A percentile compares a stretch with the other conserved stretches of the same genome.
phyloP scores from a whole-genome alignment of 2,888 invertebrate species.

The Drosophila atroscutellata region DNA sequence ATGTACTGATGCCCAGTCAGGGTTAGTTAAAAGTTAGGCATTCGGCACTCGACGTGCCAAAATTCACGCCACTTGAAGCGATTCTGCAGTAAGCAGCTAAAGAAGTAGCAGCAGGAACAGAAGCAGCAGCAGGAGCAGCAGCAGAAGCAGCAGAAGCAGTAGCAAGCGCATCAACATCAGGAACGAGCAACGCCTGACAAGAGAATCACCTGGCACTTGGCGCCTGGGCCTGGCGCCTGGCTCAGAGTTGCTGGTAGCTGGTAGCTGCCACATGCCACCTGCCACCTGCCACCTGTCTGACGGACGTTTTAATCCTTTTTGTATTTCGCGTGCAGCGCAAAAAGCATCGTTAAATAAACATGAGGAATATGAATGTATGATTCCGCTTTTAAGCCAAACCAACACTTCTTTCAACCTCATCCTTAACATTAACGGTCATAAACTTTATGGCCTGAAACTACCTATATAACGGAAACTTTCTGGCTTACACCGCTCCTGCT shows the following conservation, averaged over 20 bases:
- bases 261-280: constrained; percentile 18
- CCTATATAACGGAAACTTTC: constrained; percentile 25
- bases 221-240: constrained; percentile 21
- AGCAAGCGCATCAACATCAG: constrained; percentile 6
- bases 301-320: constrained; percentile 72
- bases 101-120: neutral
- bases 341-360: constrained; percentile 80
- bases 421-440: constrained; percentile 41
- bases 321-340: constrained; percentile 72
- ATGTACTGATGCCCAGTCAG: constrained; percentile 51
- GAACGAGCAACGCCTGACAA: constrained; percentile 2
- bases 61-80: constrained; percentile 71
- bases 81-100: constrained; percentile 10
- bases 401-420: constrained; percentile 19
- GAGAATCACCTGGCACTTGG: constrained; percentile 21
- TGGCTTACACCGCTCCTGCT: no score
- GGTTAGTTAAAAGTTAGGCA: constrained; percentile 62
- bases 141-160: neutral
- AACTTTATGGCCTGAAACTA: constrained; percentile 55
- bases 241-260: constrained; percentile 6
- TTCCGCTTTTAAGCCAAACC: constrained; percentile 34
- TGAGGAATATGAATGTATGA: constrained; percentile 78
- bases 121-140: neutral
- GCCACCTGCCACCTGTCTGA: constrained; percentile 25
- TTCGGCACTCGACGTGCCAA: constrained; percentile 71